Percentiles rank a stretch among this genome's conserved stretches.
Evolutionary conservation across 37 sponge, comb jelly and placozoan species (phyloP).

Genomic region (Ephydatia muelleri): DNA sequence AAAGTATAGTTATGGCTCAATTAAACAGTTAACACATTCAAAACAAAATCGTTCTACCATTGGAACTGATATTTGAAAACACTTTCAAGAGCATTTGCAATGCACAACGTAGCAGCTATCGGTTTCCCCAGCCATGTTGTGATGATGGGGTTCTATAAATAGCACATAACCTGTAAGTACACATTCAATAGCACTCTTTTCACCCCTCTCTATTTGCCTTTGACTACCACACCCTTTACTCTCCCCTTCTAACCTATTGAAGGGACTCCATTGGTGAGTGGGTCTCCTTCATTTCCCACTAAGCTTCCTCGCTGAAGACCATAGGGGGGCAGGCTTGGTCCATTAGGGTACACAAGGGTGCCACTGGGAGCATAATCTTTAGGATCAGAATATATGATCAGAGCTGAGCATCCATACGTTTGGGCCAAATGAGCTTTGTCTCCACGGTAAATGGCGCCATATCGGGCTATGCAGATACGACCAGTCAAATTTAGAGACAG

Average conservation of each 20-base stretch:
- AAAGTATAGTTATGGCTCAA: too few species aligned
- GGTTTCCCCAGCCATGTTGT: too few species aligned
- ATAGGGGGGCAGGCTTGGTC: slow-evolving; percentile 65
- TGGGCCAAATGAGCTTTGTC: slow-evolving; percentile 85
- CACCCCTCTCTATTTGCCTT: too few species aligned
- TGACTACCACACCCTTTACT: not conserved
- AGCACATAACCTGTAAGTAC: too few species aligned
- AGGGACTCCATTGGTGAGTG: slow-evolving; percentile 72
- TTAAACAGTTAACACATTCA: too few species aligned
- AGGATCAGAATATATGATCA: slow-evolving; percentile 93
- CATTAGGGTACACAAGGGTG: slow-evolving; percentile 65
- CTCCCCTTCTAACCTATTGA: slow-evolving; percentile 27
- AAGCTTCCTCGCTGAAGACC: slow-evolving; percentile 88
- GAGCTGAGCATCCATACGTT: slow-evolving; percentile 54
- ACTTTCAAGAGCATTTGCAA: too few species aligned
- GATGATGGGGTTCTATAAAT: too few species aligned
- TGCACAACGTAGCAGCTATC: too few species aligned
- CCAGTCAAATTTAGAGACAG: slow-evolving; percentile 45
- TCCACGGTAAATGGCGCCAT: slow-evolving; percentile 81
- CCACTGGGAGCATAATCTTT: slow-evolving; percentile 77
- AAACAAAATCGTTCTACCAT: too few species aligned
- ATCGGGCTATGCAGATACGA: slow-evolving; percentile 80
- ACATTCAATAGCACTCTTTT: too few species aligned
- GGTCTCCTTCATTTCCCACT: slow-evolving; percentile 57
- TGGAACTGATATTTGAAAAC: too few species aligned